A percentile compares a stretch with the other conserved stretches of the same genome.
Conservation (phyloP, 2,888 invertebrate species). For the Cremastinae sp. region DNA sequence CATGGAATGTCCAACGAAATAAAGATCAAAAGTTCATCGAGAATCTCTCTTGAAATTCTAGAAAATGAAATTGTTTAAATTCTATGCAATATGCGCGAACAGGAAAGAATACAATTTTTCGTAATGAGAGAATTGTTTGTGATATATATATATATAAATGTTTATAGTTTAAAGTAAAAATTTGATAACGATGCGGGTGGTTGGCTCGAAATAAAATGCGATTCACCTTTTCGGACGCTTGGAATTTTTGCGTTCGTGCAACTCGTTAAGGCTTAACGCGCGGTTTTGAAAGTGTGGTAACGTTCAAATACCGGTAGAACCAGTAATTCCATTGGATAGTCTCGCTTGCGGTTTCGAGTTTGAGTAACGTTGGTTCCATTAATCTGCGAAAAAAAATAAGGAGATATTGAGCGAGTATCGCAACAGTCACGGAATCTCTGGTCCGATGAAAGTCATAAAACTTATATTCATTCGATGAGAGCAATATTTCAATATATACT, state of each 20-base stretch:
- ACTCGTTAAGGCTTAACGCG: constrained; percentile 21
- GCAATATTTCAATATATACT: neutral
- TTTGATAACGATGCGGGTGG: no score
- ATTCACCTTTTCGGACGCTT: constrained; percentile 4
- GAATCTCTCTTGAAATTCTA: no score
- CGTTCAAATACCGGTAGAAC: constrained; percentile 57
- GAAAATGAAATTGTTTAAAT: no score
- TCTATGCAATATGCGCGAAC: no score
- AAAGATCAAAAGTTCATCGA: no score
- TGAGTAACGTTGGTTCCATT: constrained; percentile 26
- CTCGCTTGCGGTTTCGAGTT: constrained; percentile 43
- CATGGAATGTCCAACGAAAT: no score
- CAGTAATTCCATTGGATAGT: constrained; percentile 57
- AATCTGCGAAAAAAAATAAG: constrained; percentile 15
- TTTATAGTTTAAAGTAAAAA: no score
- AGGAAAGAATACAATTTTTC: no score
- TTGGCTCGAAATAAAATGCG: no score
- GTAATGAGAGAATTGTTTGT: no score
- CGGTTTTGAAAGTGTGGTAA: constrained; percentile 52
- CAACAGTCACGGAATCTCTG: constrained; percentile 10
- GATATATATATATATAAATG: no score
- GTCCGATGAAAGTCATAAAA: neutral
- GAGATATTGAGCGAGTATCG: neutral
- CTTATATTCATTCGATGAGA: neutral
- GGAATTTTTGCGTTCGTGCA: constrained; percentile 22